Evolutionary conservation across 2,113 vertebrate genomes (phyloP), one percentile per base, ranked within the genome.

Genomic region (Oriolus oriolus): DNA sequence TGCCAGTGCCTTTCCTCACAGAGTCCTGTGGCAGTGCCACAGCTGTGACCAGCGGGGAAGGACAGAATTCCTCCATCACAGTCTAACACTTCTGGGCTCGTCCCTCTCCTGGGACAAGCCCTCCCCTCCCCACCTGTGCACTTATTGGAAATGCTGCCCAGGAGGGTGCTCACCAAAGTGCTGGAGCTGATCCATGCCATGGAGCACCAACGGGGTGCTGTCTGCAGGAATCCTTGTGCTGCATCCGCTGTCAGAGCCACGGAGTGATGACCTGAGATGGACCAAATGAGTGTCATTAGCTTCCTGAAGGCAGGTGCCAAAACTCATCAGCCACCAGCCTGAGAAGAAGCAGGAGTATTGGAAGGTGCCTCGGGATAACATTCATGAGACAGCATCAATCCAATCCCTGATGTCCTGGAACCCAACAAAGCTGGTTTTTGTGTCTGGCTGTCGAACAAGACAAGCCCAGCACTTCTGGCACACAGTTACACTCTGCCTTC

Each of bases 171-270:
- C 44, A n/a, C 4, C 53, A 19, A 8, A 33, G 42, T 28, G 44
- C 35, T 49, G 71, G n/a, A 50, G 65, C 1, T 56, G 20, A 3
- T 28, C 76, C 28, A 2, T 45, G 73, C 35, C 71, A 11, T 16
- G 57, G 47, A 30, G 56, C 52, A 28, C 20, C 13, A 1, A 1
- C 0, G 1, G 37, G 39, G 3, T 7, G 7, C 31, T 64, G 7
- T 30, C 70, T 86, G 66, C 35, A 50, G 44, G 22, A 50, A 8
- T 28, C 7, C 45, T 39, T 7, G 16, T 7, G 19, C 45, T 84
- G 52, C 71, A 41, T 9, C 84, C 26, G 3, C 57, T 68, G 20
- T 3, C 47, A 57, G 16, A 89, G 30, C 31, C 84, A 44, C n/a
- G n/a, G n/a, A 74, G 44, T 8, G 50, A 2, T 53, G 44, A n/a